Percentiles rank a stretch among this genome's conserved stretches.
These are phyloP conservation scores for Aelia acuminata DNA, from an alignment of 2,888 invertebrate species.

Conservation along the genomic window DNA sequence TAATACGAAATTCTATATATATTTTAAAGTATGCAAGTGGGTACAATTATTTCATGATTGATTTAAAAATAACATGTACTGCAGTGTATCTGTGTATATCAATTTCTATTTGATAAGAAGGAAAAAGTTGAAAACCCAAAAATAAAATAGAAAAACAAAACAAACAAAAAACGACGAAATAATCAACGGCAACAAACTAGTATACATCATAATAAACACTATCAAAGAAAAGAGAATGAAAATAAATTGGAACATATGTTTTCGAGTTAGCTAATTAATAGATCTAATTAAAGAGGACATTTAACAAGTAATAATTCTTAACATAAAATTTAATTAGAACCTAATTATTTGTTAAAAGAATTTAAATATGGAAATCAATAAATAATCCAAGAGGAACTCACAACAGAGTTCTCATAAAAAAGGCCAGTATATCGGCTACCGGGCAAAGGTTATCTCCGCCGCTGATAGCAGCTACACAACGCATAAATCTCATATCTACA, in stretches of 20 bases:
- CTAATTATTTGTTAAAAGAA: conserved; percentile 14
- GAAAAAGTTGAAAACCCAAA: too few relatives aligned
- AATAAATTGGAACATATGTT: conserved; percentile 38
- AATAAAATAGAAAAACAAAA: background rate
- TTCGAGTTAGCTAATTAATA: conserved; percentile 14
- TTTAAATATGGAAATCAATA: conserved; percentile 28
- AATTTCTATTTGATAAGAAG: background rate
- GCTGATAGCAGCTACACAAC: background rate
- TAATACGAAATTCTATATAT: too few relatives aligned
- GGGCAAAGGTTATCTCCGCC: conserved; percentile 34
- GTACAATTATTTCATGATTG: too few relatives aligned
- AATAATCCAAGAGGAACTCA: conserved; percentile 27
- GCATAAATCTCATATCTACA: conserved; percentile 56
- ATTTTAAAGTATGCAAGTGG: too few relatives aligned
- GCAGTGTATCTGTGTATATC: too few relatives aligned
- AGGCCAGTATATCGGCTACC: conserved; percentile 20
- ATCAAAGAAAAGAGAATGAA: background rate
- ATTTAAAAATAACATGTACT: too few relatives aligned
- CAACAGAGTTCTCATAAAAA: background rate
- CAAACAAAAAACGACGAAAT: background rate
- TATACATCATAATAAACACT: conserved; percentile 1
- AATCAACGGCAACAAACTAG: background rate
- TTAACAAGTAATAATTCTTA: conserved; percentile 15
- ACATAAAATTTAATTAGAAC: conserved; percentile 41
- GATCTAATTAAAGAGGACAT: conserved; percentile 13